A percentile compares a stretch with the other conserved stretches of the same genome.
Evolutionary conservation across 2,888 invertebrate genomes (phyloP).

Genomic region (Drosophila meridiana): DNA sequence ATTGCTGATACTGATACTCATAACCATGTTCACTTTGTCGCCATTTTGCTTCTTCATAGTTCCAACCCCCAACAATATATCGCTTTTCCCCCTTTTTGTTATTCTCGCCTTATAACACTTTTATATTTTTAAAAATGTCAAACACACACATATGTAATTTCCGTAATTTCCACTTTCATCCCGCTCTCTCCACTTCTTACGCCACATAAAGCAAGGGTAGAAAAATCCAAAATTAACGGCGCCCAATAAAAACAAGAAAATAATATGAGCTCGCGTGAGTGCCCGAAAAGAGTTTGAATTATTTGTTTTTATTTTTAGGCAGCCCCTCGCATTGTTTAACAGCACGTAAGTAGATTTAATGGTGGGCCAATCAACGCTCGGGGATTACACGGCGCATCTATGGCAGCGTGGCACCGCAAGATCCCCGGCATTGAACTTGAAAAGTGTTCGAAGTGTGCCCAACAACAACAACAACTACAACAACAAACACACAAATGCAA

Average conservation of each 20-base stretch:
- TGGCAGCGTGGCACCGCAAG: conserved; percentile 72
- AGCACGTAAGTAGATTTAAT: conserved; percentile 31
- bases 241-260: conserved; percentile 72
- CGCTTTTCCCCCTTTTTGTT: conserved; percentile 24
- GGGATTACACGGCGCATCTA: conserved; percentile 61
- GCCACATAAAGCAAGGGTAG: conserved; percentile 14
- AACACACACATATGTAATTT: conserved; percentile 6
- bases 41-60: conserved; percentile 3
- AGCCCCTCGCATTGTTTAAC: conserved; percentile 28
- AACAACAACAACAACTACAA: conserved; percentile 22
- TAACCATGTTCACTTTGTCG: neutral
- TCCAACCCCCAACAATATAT: neutral
- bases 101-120: conserved; percentile 43
- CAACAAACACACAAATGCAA: conserved; percentile 5
- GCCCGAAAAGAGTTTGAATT: conserved; percentile 67
- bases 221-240: conserved; percentile 61
- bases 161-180: conserved; percentile 10
- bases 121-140: conserved; percentile 60
- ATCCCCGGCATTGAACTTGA: conserved; percentile 81
- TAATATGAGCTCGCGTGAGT: conserved; percentile 42
- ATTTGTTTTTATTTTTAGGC: conserved; percentile 70
- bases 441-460: conserved; percentile 48
- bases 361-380: conserved; percentile 62
- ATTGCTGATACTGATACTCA: neutral
- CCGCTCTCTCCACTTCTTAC: conserved; percentile 12